Base-by-base conservation (phyloP, 2,888 invertebrate genomes). In the Carpatolechia fugitivella region DNA sequence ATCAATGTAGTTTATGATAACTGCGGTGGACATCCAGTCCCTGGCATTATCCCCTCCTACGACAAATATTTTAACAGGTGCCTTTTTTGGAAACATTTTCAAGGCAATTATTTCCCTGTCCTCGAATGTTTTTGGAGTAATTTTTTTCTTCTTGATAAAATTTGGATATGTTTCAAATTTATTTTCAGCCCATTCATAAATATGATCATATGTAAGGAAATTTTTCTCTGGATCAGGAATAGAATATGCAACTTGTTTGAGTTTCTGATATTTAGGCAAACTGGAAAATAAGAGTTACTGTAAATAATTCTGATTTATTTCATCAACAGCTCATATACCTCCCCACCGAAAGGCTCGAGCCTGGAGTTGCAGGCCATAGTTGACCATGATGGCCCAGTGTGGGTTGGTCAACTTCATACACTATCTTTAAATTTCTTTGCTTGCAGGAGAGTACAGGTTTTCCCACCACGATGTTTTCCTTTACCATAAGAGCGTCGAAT, bases 31-130 rank as follows among this genome's bases (percentile, higher is more conserved):
- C 44, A 76, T 59, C 87, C 85, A 84, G 57, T 89, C 89, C 52
- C 67, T 76, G 1, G 80, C 88, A 58, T 80, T 70, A 66, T 88
- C 88, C 5, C 88, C 89, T 10, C 80, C 86, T 54, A 84, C 60
- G 52, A 89, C 67, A 56, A 88, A 80, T n/a, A 83, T 73, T 36
- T 69, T 74, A 16, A 70, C 64, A 36, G 72, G 73, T 14, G 65
- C 72, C 40, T 31, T 60, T 41, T 69, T 66, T 35, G 60, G 67
- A 38, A 75, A 74, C 47, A 85, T 46, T 70, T 80, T 80, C 30
- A 88, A 55, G 35, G 80, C 60, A 60, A 76, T 68, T 56, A 89
- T 60, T 51, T 85, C 79, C 53, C 77, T 72, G 44, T 73, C 69
- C 59, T 84, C 80, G 66, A 68, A 77, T 54, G 85, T 80, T 48